Percentiles rank a stretch among this genome's conserved stretches.
Evolutionary conservation across 2,797 vertebrate species (phyloP).

Genomic region (Onychomys leucogaster): DNA sequence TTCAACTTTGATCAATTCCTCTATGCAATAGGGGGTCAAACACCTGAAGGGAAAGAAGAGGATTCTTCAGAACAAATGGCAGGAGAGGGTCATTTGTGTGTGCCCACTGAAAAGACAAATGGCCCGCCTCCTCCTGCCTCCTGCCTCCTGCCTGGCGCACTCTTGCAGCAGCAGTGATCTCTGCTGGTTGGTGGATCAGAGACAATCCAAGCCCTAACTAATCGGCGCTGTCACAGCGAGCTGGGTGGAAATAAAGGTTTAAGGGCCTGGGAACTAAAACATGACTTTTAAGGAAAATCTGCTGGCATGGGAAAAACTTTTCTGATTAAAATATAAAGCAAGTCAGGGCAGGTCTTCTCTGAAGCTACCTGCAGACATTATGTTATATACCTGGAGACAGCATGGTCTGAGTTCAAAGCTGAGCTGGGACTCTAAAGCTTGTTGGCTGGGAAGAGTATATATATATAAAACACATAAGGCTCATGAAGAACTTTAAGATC

Average conservation of each 20-base stretch:
- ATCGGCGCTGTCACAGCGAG: conserved; percentile 68
- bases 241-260: conserved; percentile 71
- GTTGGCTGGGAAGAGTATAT: conserved; percentile 33
- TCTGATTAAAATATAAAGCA: conserved; percentile 63
- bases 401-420: conserved; percentile 47
- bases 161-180: conserved; percentile 63
- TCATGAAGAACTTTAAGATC: conserved; percentile 39
- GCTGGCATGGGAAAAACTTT: conserved; percentile 65
- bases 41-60: conserved; percentile 77
- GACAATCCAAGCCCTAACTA: conserved; percentile 49
- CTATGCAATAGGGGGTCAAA: conserved; percentile 75
- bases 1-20: conserved; percentile 73
- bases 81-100: conserved; percentile 70
- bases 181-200: conserved; percentile 62
- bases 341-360: conserved; percentile 71
- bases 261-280: conserved; percentile 75
- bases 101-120: conserved; percentile 75
- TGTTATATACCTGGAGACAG: conserved; percentile 60
- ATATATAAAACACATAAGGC: background rate
- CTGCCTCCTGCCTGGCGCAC: background rate
- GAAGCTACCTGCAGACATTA: conserved; percentile 71
- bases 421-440: background rate
- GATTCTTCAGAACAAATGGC: conserved; percentile 73
- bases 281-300: conserved; percentile 53
- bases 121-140: background rate